phyloP scores from a whole-genome alignment of 2,797 vertebrate species.

The Novumbra hubbsi region DNA sequence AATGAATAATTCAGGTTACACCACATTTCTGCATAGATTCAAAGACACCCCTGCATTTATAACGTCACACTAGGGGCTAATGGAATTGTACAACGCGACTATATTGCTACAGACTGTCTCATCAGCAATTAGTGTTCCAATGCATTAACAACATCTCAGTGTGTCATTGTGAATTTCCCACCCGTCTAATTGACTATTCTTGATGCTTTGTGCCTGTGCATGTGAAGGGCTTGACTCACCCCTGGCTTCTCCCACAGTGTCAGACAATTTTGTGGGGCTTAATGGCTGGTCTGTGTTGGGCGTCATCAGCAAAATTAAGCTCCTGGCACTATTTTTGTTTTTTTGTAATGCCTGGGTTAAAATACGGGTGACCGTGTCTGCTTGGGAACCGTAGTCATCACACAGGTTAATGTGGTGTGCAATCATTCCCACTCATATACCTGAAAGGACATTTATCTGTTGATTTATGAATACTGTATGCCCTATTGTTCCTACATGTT shows the following conservation, averaged over 20 bases:
- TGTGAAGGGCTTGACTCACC: not conserved
- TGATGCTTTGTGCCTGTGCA: not conserved
- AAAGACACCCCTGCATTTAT: not conserved
- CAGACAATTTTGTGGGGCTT: conserved; percentile 16
- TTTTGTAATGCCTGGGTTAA: conserved; percentile 12
- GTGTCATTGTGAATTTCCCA: conserved; percentile 8
- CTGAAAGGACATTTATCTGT: conserved; percentile 27
- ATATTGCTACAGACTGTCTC: conserved; percentile 10
- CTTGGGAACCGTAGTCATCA: conserved; percentile 60
- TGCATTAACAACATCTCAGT: conserved; percentile 30
- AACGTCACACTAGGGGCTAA: not conserved
- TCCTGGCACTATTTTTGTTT: conserved; percentile 5
- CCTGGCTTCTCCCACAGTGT: conserved; percentile 1
- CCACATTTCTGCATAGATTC: not conserved
- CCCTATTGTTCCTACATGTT: not conserved
- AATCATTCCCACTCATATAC: conserved; percentile 41
- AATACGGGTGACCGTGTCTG: conserved; percentile 53
- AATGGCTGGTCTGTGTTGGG: conserved; percentile 21
- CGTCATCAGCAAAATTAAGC: not conserved
- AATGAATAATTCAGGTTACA: not conserved
- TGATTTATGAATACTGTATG: not conserved
- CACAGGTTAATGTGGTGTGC: conserved; percentile 62
- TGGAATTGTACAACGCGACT: conserved; percentile 23
- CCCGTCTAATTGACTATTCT: conserved; percentile 15
- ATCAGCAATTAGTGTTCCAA: conserved; percentile 23